A percentile compares a stretch with the other conserved stretches of the same genome.
phyloP scores from a whole-genome alignment of 2,113 vertebrate species.

The Indri indri region DNA sequence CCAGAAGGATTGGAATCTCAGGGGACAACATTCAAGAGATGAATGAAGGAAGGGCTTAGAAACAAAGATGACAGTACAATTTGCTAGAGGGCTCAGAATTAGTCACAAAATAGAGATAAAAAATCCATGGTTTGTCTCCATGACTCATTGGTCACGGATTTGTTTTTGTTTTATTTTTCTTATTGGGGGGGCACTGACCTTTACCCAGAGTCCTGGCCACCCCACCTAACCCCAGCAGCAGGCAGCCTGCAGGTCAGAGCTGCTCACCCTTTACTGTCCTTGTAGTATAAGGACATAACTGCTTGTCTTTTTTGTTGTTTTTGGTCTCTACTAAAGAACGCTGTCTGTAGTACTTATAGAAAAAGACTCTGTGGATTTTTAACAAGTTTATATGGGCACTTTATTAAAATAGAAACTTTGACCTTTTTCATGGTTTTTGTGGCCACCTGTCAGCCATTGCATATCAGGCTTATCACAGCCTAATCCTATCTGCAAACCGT shows the following conservation, averaged over 20 bases:
- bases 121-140: background rate
- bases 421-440: conserved; percentile 22
- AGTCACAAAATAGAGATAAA: background rate
- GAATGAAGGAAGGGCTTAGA: background rate
- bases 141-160: background rate
- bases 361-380: background rate
- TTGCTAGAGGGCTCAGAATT: background rate
- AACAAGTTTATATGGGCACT: background rate
- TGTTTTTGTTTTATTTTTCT: background rate
- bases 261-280: background rate
- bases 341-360: background rate
- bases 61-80: background rate
- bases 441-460: background rate
- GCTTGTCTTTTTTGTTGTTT: background rate
- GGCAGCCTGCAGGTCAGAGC: background rate
- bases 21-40: background rate
- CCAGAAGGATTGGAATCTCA: background rate
- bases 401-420: conserved; percentile 31
- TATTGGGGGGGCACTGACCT: background rate
- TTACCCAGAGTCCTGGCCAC: background rate
- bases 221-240: rapidly evolving
- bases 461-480: background rate
- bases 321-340: background rate
- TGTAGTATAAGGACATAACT: background rate
- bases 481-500: background rate